Percentiles rank a stretch among this genome's conserved stretches.
phyloP scores from a whole-genome alignment of 2,797 vertebrate genomes.

The Gastrophryne carolinensis region DNA sequence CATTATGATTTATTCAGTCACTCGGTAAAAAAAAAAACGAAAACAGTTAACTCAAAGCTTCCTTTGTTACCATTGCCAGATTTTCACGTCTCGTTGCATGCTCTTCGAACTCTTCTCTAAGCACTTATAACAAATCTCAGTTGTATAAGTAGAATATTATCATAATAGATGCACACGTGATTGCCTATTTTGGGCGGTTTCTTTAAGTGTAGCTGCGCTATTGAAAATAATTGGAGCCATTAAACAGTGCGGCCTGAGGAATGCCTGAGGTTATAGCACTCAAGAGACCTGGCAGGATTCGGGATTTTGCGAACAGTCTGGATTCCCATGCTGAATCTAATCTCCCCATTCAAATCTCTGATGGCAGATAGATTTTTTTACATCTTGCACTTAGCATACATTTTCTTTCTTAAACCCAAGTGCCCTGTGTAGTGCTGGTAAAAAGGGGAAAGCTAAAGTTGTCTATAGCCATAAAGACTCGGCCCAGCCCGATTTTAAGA shows the following conservation, averaged over 20 bases:
- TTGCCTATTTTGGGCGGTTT: conserved; percentile 49
- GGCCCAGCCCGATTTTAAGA: no score
- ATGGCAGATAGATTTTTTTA: conserved; percentile 44
- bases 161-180: conserved; percentile 44
- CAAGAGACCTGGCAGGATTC: conserved; percentile 46
- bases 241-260: conserved; percentile 48
- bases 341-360: conserved; percentile 42
- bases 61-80: conserved; percentile 13
- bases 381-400: no score
- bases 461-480: no score
- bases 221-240: conserved; percentile 52
- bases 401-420: no score
- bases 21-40: not conserved
- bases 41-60: conserved; percentile 4
- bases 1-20: conserved; percentile 31
- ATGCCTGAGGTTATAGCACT: conserved; percentile 50
- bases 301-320: conserved; percentile 44
- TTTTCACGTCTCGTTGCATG: conserved; percentile 18
- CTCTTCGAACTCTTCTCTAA: conserved; percentile 10
- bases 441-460: no score
- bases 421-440: no score
- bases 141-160: conserved; percentile 42
- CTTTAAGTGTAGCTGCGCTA: conserved; percentile 41
- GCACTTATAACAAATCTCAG: conserved; percentile 24
- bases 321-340: conserved; percentile 47